These are phyloP conservation scores for Mesorhabditis belari DNA, from an alignment of 2,888 invertebrate species.

Conservation along the genomic window DNA sequence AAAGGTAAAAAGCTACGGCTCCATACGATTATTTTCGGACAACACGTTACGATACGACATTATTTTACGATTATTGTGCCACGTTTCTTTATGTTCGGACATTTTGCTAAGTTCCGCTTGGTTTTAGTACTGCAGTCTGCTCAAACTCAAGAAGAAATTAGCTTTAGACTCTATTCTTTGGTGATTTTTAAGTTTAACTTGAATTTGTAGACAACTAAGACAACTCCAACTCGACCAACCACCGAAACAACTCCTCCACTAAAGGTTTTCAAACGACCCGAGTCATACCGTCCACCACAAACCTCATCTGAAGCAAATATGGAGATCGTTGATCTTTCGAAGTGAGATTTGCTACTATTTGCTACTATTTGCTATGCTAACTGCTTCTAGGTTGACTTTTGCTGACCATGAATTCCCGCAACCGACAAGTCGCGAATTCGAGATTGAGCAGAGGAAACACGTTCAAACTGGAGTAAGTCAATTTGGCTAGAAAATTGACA, in stretches of 20 bases:
- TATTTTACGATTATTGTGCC: no score
- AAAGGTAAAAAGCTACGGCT: no score
- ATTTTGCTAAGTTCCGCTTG: constrained; percentile 4
- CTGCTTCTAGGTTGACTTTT: neutral
- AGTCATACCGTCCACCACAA: neutral
- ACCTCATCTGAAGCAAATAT: neutral
- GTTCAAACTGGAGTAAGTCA: neutral
- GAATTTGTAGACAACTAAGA: constrained; percentile 5
- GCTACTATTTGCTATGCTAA: no score
- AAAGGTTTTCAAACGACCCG: neutral
- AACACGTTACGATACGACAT: no score
- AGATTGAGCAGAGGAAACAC: neutral
- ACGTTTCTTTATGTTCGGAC: no score
- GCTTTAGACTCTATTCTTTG: neutral
- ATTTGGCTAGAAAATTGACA: no score
- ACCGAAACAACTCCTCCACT: neutral
- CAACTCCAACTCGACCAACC: constrained; percentile 4
- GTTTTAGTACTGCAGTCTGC: constrained; percentile 3
- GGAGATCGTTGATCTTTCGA: neutral
- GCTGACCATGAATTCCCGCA: neutral
- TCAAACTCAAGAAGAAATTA: constrained; percentile 3
- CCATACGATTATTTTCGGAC: no score
- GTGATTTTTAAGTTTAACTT: neutral
- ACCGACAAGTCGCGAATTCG: neutral
- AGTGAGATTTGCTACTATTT: no score